Base-by-base conservation (phyloP, 2,113 vertebrate species). In the Oreocharis arfaki region DNA sequence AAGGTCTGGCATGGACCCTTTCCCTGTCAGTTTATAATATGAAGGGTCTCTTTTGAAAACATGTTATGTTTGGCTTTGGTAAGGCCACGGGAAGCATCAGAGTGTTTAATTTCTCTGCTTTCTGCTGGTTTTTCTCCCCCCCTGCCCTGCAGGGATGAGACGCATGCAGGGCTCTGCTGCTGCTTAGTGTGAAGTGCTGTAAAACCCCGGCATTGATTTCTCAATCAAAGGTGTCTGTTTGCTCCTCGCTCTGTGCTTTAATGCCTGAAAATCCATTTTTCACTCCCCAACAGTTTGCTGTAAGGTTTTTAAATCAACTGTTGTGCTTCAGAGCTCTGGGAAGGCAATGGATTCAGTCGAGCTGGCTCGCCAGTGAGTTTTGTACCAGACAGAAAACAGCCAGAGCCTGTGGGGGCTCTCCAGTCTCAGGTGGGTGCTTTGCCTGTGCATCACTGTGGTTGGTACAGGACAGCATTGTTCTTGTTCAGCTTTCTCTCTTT, bases 171-270 rank as follows among this genome's bases (percentile, higher is more conserved):
- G 60, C 82, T 80, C 65, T 85, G 77, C 90, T 42, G 53, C 87
- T 90, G 59, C 69, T 82, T 79, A 16, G 41, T 79, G 91, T 49
- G 91, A 87, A 91, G 85, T 42, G 87, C 53, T 92, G 80, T 93
- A 87, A 94, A 95, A 65, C 71, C 55, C 59, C 39, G 8, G 81
- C 81, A 80, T 65, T 83, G 95, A 95, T 96, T 96, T 93, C 87
- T 89, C 84, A 71, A 47, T 94, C 89, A 77, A 77, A 94, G 85
- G 75, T 79, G 67, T 73, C 93, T 79, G 65, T 64, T 44, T 94
- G 82, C 70, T 93, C 75, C 90, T 93, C 15, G 10, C 11, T 52
- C 89, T 79, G 65, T 64, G 35, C 77, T 95, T 75, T 88, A 90
- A 50, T 64, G 82, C 87, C 85, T 86, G 75, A 59, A 93, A 85